Evolutionary conservation across 37 sponge, comb jelly and placozoan species (phyloP).

Genomic region (Halisarca cf. caerulea): DNA sequence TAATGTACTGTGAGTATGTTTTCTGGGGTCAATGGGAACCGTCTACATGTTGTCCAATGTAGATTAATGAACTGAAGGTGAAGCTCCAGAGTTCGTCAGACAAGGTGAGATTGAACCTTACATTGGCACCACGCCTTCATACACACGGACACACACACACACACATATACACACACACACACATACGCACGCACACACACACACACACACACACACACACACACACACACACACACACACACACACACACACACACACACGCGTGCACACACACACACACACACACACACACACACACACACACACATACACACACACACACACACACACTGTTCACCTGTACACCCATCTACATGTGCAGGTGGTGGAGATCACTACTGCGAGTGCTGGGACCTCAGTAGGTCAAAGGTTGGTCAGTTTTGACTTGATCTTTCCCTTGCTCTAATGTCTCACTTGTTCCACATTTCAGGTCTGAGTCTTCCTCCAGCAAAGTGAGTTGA

Average conservation of each 20-base stretch:
- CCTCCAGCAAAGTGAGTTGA: too few species aligned
- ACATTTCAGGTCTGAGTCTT: too few species aligned
- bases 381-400: too few species aligned
- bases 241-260: constrained; percentile 32
- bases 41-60: not conserved
- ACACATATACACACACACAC: not conserved
- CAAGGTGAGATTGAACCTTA: not conserved
- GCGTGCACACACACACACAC: constrained; percentile 10
- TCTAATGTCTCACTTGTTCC: too few species aligned
- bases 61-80: not conserved
- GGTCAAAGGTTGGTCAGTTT: too few species aligned
- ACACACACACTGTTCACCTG: not conserved
- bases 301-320: constrained; percentile 1
- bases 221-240: constrained; percentile 34
- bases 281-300: constrained; percentile 13
- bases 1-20: not conserved
- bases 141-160: constrained; percentile 2
- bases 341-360: not conserved
- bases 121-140: not conserved
- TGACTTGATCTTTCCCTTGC: too few species aligned
- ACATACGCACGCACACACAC: constrained; percentile 21
- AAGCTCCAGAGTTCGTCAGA: not conserved
- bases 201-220: constrained; percentile 32
- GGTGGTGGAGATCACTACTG: too few species aligned
- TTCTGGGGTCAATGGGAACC: not conserved